A percentile compares a stretch with the other conserved stretches of the same genome.
These are phyloP conservation scores for Argyrosomus japonicus DNA, from an alignment of 2,113 vertebrate genomes.

Conservation along the genomic window DNA sequence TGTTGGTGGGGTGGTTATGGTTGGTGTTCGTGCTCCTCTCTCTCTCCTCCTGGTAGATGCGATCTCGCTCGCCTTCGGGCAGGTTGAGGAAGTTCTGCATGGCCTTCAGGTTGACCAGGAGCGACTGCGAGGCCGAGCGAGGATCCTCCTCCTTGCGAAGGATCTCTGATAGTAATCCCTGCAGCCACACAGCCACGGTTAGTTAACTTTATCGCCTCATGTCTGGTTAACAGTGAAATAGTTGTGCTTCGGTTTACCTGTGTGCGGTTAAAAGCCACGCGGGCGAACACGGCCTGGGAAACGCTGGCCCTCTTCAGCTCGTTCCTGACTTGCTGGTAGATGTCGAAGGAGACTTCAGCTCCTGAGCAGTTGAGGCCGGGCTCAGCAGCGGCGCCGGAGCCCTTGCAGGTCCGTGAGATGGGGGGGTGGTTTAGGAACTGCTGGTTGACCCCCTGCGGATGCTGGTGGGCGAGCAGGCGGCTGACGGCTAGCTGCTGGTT, in stretches of 20 bases:
- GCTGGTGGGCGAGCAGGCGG: slow-evolving; percentile 95
- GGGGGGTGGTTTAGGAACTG: slow-evolving; percentile 98
- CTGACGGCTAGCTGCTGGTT: slow-evolving; percentile 99
- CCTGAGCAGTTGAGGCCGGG: slow-evolving; percentile 76
- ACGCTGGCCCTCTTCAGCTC: slow-evolving; percentile 98
- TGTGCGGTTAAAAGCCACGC: slow-evolving; percentile 98
- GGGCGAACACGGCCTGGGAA: slow-evolving; percentile 97
- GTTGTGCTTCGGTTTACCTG: slow-evolving; percentile 85
- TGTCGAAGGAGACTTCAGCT: slow-evolving; percentile 94
- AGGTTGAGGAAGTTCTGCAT: slow-evolving; percentile 99
- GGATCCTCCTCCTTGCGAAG: slow-evolving; percentile 97
- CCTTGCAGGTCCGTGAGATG: slow-evolving; percentile 77
- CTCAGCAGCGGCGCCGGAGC: slow-evolving; percentile 80
- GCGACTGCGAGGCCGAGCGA: slow-evolving; percentile 95
- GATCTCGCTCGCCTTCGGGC: slow-evolving; percentile 93
- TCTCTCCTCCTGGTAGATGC: slow-evolving; percentile 97
- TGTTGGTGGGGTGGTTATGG: slow-evolving; percentile 87
- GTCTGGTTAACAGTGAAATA: neutral
- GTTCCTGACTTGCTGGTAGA: slow-evolving; percentile 98
- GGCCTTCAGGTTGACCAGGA: slow-evolving; percentile 97
- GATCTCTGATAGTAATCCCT: slow-evolving; percentile 98
- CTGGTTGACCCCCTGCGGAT: slow-evolving; percentile 96
- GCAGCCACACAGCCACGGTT: slow-evolving; percentile 8
- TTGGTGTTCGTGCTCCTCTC: slow-evolving; percentile 91
- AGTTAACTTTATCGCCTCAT: neutral